Percentiles rank a stretch among this genome's conserved stretches.
phyloP scores from a whole-genome alignment of 2,888 invertebrate genomes.

The Palloptera scutellata region DNA sequence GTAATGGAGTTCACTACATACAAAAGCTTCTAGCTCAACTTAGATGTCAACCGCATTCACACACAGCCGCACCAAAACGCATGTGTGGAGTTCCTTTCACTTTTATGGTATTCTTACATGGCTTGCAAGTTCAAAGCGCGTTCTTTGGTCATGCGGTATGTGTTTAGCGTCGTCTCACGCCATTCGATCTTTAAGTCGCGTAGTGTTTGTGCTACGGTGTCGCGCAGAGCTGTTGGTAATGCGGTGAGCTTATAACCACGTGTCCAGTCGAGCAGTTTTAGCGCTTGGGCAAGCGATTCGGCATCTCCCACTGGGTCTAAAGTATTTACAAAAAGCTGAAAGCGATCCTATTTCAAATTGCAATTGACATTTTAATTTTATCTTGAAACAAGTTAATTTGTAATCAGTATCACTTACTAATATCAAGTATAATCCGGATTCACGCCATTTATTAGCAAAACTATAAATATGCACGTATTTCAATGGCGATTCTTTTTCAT shows the following conservation, averaged over 20 bases:
- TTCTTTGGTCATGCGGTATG: slow-evolving; percentile 39
- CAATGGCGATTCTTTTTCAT: slow-evolving; percentile 42
- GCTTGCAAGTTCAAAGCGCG: slow-evolving; percentile 36
- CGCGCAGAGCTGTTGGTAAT: slow-evolving; percentile 45
- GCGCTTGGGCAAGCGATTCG: slow-evolving; percentile 40
- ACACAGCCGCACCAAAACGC: too few species aligned
- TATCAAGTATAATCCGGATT: slow-evolving; percentile 57
- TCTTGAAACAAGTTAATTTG: not conserved
- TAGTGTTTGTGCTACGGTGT: slow-evolving; percentile 44
- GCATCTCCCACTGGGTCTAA: slow-evolving; percentile 35
- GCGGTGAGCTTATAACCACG: slow-evolving; percentile 50
- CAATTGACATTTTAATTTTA: not conserved
- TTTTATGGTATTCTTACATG: slow-evolving; percentile 36
- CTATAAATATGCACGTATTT: slow-evolving; percentile 50
- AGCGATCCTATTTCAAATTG: slow-evolving; percentile 46
- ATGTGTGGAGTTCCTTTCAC: too few species aligned
- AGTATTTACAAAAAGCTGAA: slow-evolving; percentile 49
- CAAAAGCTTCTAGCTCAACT: too few species aligned
- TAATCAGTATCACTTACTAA: slow-evolving; percentile 42
- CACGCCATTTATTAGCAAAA: slow-evolving; percentile 47
- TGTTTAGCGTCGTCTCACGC: slow-evolving; percentile 39
- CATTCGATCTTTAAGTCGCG: slow-evolving; percentile 37
- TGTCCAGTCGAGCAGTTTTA: slow-evolving; percentile 50
- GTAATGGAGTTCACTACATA: too few species aligned
- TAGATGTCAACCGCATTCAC: too few species aligned